Base-by-base conservation (phyloP, 2,888 invertebrate genomes). In the Yponomeuta cagnagella region DNA sequence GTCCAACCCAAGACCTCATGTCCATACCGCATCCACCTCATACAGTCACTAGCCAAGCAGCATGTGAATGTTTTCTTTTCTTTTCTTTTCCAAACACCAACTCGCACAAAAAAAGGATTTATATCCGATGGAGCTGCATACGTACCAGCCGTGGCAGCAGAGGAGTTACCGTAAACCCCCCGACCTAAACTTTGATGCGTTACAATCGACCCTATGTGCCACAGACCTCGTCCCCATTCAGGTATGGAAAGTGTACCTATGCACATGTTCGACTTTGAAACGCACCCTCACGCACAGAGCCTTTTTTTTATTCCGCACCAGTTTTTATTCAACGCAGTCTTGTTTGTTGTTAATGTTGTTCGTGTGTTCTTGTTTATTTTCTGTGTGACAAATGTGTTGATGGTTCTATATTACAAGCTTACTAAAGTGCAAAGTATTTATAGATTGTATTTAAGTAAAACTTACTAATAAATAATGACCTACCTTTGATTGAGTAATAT, bases 71-170 rank as follows among this genome's bases (percentile, higher is more conserved):
- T 93, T 92, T 93, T 90, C 83, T 91, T 92, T 91, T 90, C 78
- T 90, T 92, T 91, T 92, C 89, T 89, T 89, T 89, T 90, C 89
- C 88, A 88, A 91, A 90, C 66, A 72, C 74, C 73, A 74, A 89
- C 87, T 84, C 88, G 88, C 89, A 92, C 85, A 86, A 87, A 86
- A 80, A 88, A 89, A 89, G 91, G 90, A 90, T 90, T 88, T 90
- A 88, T 91, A 90, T 91, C 89, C 90, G 90, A 88, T 89, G 89
- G 90, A 91, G 87, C 89, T 79, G 74, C 84, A 95, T 93, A 37
- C 63, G 43, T 95, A 94, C 91, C 95, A 95, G 90, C 94, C 94
- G 77, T 88, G 94, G 86, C 94, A 94, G 84, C 93, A 93, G 80
- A 91, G 94, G 85, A 91, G 90, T 87, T 91, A 91, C 87, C 91